Evolutionary conservation across 1,140 invertebrate species (phyloP).

Genomic region (Ptiloglossa arizonensis): DNA sequence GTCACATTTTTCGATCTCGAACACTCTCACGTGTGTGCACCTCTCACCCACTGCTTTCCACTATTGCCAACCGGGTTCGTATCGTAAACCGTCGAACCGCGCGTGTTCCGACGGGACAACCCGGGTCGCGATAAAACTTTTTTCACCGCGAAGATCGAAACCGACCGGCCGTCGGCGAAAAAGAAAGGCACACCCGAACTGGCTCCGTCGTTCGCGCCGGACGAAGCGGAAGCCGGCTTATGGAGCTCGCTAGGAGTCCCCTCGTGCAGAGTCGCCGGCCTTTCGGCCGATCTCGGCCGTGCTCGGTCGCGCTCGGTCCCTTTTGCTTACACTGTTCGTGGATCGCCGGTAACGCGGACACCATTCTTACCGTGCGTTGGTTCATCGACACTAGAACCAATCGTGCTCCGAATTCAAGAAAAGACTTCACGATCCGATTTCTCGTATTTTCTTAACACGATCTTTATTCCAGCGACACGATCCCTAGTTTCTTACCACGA

Average conservation of each 20-base stretch:
- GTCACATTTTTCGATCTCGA: constrained; percentile 43
- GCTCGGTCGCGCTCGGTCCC: constrained; percentile 47
- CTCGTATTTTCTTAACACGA: no score
- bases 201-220: constrained; percentile 34
- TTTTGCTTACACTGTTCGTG: neutral
- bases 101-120: neutral
- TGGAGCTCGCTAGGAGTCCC: constrained; percentile 41
- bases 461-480: no score
- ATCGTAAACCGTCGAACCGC: no score
- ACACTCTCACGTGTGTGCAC: constrained; percentile 17
- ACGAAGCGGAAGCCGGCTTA: constrained; percentile 56
- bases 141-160: neutral
- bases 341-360: neutral
- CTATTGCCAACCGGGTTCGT: no score
- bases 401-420: no score
- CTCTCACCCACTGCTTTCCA: constrained; percentile 2
- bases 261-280: constrained; percentile 44
- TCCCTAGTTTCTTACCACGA: no score
- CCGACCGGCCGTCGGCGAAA: constrained; percentile 15
- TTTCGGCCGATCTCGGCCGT: constrained; percentile 65
- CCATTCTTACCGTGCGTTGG: constrained; percentile 7
- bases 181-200: constrained; percentile 23
- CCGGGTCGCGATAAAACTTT: neutral
- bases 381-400: no score
- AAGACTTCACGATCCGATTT: no score